A percentile compares a stretch with the other conserved stretches of the same genome.
Conservation (phyloP, 2,797 vertebrate genomes). For the Alfaro cultratus region DNA sequence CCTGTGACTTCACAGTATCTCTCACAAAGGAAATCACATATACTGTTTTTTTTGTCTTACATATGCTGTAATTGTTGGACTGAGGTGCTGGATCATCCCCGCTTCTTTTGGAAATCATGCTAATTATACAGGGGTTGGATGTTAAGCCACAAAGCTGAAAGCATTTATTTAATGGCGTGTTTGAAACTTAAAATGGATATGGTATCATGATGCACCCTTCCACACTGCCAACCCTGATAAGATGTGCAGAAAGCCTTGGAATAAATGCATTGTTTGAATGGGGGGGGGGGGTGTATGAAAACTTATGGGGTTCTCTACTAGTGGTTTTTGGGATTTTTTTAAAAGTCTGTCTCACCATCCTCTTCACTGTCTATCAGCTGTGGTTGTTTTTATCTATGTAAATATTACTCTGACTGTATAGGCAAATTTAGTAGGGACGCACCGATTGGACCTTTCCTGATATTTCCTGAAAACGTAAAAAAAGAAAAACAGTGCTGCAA, state of each 20-base stretch:
- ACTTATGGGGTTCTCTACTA: neutral
- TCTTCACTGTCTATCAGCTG: neutral
- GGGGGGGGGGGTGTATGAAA: neutral
- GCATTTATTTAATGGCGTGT: slow-evolving; percentile 40
- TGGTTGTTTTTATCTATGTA: neutral
- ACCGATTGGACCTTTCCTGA: neutral
- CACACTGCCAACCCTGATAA: neutral
- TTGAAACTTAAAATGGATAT: slow-evolving; percentile 19
- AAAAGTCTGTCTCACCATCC: neutral
- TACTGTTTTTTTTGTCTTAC: slow-evolving; percentile 63
- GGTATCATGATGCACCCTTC: neutral
- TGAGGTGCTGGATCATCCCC: slow-evolving; percentile 60
- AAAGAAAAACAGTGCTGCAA: neutral
- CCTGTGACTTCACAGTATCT: slow-evolving; percentile 76
- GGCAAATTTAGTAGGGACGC: neutral
- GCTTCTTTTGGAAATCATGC: slow-evolving; percentile 58
- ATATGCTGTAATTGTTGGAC: slow-evolving; percentile 72
- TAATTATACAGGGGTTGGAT: slow-evolving; percentile 53
- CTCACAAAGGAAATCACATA: slow-evolving; percentile 71
- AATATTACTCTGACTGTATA: neutral
- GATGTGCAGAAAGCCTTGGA: neutral
- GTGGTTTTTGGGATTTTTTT: neutral
- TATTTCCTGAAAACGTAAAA: neutral
- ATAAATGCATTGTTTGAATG: neutral
- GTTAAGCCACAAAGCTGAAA: slow-evolving; percentile 51